Evolutionary conservation across 2,113 vertebrate genomes (phyloP).

Genomic region (Colistium nudipinnis): DNA sequence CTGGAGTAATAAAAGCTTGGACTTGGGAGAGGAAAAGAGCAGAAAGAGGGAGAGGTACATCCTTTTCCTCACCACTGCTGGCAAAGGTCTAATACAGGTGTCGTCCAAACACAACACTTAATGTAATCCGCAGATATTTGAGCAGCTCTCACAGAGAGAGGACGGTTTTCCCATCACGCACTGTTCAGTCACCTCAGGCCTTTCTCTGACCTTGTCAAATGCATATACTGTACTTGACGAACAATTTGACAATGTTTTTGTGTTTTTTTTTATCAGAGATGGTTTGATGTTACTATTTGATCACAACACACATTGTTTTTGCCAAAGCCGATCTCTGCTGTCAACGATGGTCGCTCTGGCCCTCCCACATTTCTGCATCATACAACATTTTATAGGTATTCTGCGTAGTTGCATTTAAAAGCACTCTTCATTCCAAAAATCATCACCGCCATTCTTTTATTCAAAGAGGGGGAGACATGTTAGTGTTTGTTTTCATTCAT

Average conservation of each 20-base stretch:
- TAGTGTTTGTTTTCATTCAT: neutral
- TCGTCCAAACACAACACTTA: constrained; percentile 49
- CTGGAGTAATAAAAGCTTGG: constrained; percentile 37
- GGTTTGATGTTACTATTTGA: neutral
- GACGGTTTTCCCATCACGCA: constrained; percentile 30
- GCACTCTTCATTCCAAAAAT: neutral
- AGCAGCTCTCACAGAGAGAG: constrained; percentile 27
- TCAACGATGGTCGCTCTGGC: neutral
- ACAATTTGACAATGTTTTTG: neutral
- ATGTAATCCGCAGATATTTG: constrained; percentile 45
- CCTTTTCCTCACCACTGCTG: constrained; percentile 39
- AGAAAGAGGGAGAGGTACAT: constrained; percentile 47
- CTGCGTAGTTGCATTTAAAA: neutral
- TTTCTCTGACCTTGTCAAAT: constrained; percentile 8
- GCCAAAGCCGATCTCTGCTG: neutral
- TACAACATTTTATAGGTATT: neutral
- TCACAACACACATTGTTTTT: neutral
- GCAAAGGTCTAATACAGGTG: constrained; percentile 45
- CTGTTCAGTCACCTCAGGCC: constrained; percentile 15
- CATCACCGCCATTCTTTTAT: neutral
- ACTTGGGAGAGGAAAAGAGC: constrained; percentile 33
- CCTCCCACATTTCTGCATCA: neutral
- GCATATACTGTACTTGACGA: neutral
- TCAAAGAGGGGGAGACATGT: neutral
- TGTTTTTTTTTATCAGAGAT: neutral